These are phyloP conservation scores for Temnothorax longispinosus DNA, from an alignment of 1,140 invertebrate genomes.

Conservation along the genomic window DNA sequence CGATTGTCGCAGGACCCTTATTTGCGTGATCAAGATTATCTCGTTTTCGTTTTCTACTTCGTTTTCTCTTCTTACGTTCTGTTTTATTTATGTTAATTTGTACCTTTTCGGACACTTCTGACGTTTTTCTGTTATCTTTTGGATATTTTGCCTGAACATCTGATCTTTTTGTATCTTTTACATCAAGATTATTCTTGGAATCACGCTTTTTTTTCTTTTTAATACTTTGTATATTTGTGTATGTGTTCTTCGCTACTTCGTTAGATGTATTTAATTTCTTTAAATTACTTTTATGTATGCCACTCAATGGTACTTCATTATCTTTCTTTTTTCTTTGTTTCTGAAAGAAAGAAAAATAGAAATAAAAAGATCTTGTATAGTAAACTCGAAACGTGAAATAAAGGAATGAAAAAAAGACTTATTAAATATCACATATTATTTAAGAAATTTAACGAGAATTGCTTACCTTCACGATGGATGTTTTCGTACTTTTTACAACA, in stretches of 20 bases:
- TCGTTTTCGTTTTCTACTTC: background rate
- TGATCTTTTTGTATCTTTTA: background rate
- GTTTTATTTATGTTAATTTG: background rate
- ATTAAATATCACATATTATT: no score
- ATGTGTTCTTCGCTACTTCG: background rate
- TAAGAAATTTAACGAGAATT: no score
- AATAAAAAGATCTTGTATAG: slow-evolving; percentile 15
- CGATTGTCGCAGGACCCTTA: background rate
- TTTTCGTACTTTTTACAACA: background rate
- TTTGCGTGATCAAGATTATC: background rate
- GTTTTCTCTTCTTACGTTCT: slow-evolving; percentile 5
- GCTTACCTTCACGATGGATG: slow-evolving; percentile 8
- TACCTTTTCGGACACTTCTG: background rate
- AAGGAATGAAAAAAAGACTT: background rate
- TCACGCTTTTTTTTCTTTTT: background rate
- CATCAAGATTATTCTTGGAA: background rate
- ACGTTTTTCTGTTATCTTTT: background rate
- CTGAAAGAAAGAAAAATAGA: background rate
- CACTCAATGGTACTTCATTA: background rate
- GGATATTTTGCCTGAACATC: background rate
- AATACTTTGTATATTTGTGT: background rate
- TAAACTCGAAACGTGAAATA: background rate
- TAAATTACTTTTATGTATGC: slow-evolving; percentile 1
- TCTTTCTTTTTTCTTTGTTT: slow-evolving; percentile 2
- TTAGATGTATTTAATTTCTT: background rate